Evolutionary conservation across 2,797 vertebrate genomes (phyloP).

Genomic region (Numenius phaeopus): DNA sequence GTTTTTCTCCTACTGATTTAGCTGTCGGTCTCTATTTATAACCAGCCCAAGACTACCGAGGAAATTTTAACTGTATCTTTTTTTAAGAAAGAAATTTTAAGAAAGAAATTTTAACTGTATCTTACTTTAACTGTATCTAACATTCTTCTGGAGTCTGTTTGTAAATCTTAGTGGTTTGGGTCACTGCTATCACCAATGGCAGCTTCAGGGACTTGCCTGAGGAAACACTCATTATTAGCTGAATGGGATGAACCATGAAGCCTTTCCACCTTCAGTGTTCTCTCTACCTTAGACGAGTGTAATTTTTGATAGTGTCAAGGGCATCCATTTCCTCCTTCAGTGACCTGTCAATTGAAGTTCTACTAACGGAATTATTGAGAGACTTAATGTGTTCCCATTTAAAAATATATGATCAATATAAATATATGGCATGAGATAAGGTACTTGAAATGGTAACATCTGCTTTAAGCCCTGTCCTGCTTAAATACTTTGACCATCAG

Average conservation of each 20-base stretch:
- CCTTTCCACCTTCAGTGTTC: neutral
- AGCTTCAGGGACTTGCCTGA: neutral
- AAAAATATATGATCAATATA: neutral
- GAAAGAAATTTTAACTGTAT: too few species aligned
- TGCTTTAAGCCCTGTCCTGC: neutral
- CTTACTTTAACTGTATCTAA: too few species aligned
- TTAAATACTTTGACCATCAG: neutral
- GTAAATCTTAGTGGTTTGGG: neutral
- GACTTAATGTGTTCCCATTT: neutral
- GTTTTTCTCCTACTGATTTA: accelerated
- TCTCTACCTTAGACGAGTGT: neutral
- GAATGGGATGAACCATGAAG: neutral
- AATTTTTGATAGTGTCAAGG: neutral
- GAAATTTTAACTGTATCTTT: neutral
- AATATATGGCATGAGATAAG: neutral
- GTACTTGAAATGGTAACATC: neutral
- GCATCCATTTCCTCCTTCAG: neutral
- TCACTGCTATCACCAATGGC: neutral
- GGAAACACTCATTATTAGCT: neutral
- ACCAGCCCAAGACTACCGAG: neutral
- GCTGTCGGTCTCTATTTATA: neutral
- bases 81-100: too few species aligned
- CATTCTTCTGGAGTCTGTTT: neutral
- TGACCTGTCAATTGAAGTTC: neutral
- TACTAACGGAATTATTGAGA: neutral